Conservation (phyloP, 2,113 vertebrate genomes). For the Plestiodon gilberti region DNA sequence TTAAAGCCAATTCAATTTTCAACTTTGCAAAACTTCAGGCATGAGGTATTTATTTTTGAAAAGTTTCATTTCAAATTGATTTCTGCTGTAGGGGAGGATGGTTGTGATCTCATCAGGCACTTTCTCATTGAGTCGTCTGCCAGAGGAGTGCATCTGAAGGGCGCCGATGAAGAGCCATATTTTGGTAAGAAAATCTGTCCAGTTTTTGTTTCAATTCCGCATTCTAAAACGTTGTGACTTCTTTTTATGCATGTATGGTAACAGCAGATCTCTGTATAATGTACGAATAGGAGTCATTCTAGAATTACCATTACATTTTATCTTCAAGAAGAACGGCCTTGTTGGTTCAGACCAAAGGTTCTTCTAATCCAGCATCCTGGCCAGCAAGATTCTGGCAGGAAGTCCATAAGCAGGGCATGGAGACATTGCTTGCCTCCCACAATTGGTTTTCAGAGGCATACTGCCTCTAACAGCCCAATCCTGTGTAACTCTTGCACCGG, state of each 20-base stretch:
- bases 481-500: too few species aligned
- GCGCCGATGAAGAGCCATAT: slow-evolving; percentile 87
- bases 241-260: neutral
- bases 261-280: neutral
- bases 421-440: too few species aligned
- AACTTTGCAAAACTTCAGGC: neutral
- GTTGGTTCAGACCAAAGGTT: neutral
- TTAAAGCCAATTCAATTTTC: neutral
- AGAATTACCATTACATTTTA: neutral
- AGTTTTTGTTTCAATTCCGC: accelerated
- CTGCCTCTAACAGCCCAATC: too few species aligned
- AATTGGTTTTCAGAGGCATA: too few species aligned
- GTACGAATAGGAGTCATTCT: neutral
- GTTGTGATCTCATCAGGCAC: slow-evolving; percentile 79
- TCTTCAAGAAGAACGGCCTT: neutral
- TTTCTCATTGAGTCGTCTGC: slow-evolving; percentile 92
- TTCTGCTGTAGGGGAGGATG: slow-evolving; percentile 50
- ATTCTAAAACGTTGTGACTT: neutral
- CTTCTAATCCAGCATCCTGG: neutral
- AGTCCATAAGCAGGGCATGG: too few species aligned
- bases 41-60: neutral
- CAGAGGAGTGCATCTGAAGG: slow-evolving; percentile 89
- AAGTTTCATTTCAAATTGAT: neutral
- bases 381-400: too few species aligned
- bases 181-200: slow-evolving; percentile 81